Evolutionary conservation across 2,113 vertebrate species (phyloP), one percentile per base, ranked within the genome.

Genomic region (Phycodurus eques): DNA sequence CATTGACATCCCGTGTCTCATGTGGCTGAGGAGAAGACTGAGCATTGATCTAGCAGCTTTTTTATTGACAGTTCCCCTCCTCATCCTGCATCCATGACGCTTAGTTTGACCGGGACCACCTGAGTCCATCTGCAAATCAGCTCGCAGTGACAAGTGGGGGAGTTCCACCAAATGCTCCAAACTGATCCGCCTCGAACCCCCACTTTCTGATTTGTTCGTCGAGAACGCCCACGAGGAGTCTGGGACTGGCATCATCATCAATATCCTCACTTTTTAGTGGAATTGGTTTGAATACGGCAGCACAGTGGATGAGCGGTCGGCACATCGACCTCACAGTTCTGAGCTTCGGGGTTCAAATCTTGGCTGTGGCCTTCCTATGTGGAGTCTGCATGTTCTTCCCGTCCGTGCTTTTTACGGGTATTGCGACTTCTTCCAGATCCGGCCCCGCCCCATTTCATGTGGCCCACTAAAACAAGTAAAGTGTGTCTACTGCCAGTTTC

Each of bases 21-120:
- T 84, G 78, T 88, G 87, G 73, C 39, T 75, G 22, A 76, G 12
- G 53, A 66, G 27, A 47, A 33, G 33, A n/a, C 66, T 73, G 53
- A 67, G 77, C 75, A 78, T 71, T 89, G 85, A 89, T 89, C 85
- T 75, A 86, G 72, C 3, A 4, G 73, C 77, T 35, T 78, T 76
- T 88, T 85, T 88, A 92, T 89, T 86, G 89, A 81, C 89, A 83
- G 11, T 73, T 71, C 64, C 74, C 42, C 43, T 51, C 44, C 77
- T 73, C 65, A 73, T 53, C 20, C 79, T 81, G 63, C 74, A 46
- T 53, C 76, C 68, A 8, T 62, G 17, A 0, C 66, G 33, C 78
- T 64, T 87, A 86, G 90, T 87, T 77, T 79, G 79, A 80, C 19
- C 17, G 64, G 31, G 66, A 68, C 71, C 88, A 88, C 86, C 88